These are phyloP conservation scores for Scelioninae gen. 1 DNA, from an alignment of 2,888 invertebrate species.

Conservation along the genomic window DNA sequence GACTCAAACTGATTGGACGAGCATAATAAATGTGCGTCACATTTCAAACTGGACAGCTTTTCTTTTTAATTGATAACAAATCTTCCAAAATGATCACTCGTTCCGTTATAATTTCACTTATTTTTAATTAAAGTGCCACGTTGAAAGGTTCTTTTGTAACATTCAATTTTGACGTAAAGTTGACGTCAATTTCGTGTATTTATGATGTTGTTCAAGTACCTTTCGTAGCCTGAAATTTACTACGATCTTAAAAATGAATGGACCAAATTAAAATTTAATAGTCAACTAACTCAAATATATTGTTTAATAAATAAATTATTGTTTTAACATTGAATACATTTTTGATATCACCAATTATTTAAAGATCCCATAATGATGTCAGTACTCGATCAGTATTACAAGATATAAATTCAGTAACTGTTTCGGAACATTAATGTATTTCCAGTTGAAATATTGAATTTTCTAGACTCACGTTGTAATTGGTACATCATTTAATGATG, in stretches of 20 bases:
- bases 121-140: conserved; percentile 28
- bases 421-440: conserved; percentile 1
- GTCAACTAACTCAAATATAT: not conserved
- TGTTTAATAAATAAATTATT: too few relatives aligned
- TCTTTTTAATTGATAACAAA: conserved; percentile 66
- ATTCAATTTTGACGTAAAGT: conserved; percentile 28
- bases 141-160: conserved; percentile 22
- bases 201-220: conserved; percentile 2
- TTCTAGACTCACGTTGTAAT: not conserved
- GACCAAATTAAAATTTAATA: not conserved
- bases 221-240: not conserved
- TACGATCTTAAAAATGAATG: not conserved
- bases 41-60: conserved; percentile 48
- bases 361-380: conserved; percentile 38
- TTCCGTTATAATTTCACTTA: conserved; percentile 19
- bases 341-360: conserved; percentile 25
- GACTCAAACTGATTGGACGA: conserved; percentile 24
- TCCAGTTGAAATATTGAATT: not conserved
- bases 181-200: conserved; percentile 32
- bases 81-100: conserved; percentile 29
- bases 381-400: too few relatives aligned
- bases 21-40: conserved; percentile 30
- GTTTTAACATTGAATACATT: not conserved
- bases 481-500: not conserved
- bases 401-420: conserved; percentile 8